Evolutionary conservation across 2,113 vertebrate genomes (phyloP), one percentile per base, ranked within the genome.

Genomic region (Desmodus rotundus): DNA sequence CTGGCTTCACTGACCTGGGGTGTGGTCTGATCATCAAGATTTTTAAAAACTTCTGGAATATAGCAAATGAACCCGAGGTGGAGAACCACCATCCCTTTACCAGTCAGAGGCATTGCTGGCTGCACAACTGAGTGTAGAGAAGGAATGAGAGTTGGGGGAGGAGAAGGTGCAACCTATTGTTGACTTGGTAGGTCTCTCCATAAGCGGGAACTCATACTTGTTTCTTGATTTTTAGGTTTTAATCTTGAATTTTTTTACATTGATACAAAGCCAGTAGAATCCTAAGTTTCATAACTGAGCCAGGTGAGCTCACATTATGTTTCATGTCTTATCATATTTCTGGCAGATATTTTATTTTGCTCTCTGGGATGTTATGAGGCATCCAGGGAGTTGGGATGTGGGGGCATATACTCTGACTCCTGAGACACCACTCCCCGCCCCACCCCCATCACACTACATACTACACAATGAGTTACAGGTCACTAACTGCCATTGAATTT

Each of bases 181-280:
- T 83, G 63, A 74, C 41, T 58, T 26, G n/a, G 2, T 28, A 41
- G 26, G 68, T 61, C 58, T 88, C 28, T 74, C 38, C 15, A 3
- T 41, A 45, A 70, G 26, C 36, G 56, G 38, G 26, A 65, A 58
- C 76, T 47, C 28, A 19, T 54, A 31, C 80, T 84, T 56, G 4
- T 86, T 87, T 78, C 52, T 86, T 86, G n/a, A 20, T n/a, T 45
- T 85, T 87, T 63, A 83, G 47, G 65, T 85, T 95, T 77, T 63
- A 13, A 26, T 80, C 47, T 70, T 91, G n/a, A 81, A 65, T 83
- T 90, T 61, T 92, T 91, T 86, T 74, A 82, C 12, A 11, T 5
- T 83, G n/a, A 52, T 93, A 58, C 15, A 95, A 93, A 93, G 85
- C 11, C 22, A 93, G 2, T 68, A 17, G 50, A 78, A 67, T 86